Evolutionary conservation across 2,113 vertebrate species (phyloP).

Genomic region (Toxostoma redivivum): DNA sequence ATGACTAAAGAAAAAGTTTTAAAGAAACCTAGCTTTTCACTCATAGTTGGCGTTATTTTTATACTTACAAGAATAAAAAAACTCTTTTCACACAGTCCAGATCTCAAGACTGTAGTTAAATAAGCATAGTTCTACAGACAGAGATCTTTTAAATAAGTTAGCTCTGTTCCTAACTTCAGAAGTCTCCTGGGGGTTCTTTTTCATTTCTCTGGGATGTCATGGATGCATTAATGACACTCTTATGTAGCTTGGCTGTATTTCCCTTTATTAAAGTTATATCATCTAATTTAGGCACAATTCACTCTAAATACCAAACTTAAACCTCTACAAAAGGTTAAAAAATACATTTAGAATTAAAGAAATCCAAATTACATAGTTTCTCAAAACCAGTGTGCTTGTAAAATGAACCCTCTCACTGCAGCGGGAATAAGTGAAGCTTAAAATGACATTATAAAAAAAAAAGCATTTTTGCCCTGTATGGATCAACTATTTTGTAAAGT

Average conservation of each 20-base stretch:
- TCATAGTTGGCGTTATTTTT: background rate
- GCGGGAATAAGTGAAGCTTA: background rate
- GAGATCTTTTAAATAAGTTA: background rate
- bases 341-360: background rate
- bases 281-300: background rate
- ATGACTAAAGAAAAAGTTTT: background rate
- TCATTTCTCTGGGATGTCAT: background rate
- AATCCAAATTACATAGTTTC: conserved; percentile 17
- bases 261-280: conserved; percentile 13
- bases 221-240: conserved; percentile 20
- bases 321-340: conserved; percentile 6
- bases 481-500: background rate
- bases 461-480: background rate
- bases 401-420: background rate
- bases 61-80: background rate
- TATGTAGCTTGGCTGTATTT: conserved; percentile 28
- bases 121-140: background rate
- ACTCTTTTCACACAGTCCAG: background rate
- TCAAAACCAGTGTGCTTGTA: background rate
- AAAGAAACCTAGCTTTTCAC: background rate
- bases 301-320: background rate
- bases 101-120: background rate
- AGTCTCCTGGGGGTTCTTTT: conserved; percentile 8
- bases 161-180: conserved; percentile 4
- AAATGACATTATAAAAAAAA: conserved; percentile 23